phyloP scores from a whole-genome alignment of 2,113 vertebrate species.

The Amphiprion ocellaris region DNA sequence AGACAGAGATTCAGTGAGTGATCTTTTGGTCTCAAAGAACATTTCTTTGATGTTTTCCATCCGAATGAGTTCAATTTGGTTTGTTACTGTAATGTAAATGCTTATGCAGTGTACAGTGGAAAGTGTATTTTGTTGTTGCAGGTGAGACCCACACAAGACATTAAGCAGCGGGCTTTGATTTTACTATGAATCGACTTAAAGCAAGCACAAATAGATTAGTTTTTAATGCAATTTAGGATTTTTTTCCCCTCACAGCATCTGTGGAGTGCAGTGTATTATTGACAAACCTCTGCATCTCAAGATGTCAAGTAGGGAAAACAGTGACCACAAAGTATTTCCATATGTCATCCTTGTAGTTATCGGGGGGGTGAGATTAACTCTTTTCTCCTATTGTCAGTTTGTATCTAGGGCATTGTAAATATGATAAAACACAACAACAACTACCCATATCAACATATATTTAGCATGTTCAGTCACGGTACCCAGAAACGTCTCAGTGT shows the following conservation, averaged over 20 bases:
- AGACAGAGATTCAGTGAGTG: constrained; percentile 24
- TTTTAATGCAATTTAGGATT: neutral
- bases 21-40: constrained; percentile 26
- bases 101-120: constrained; percentile 7
- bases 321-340: constrained; percentile 18
- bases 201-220: neutral
- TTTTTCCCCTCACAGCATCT: neutral
- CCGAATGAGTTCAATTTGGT: constrained; percentile 29
- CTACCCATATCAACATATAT: neutral
- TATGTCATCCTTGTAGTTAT: constrained; percentile 15
- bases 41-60: constrained; percentile 57
- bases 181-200: neutral
- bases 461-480: neutral
- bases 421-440: too few relatives aligned
- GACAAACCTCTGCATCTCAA: constrained; percentile 16
- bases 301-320: constrained; percentile 14
- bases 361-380: neutral
- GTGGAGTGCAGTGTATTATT: neutral
- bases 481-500: too few relatives aligned
- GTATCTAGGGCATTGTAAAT: neutral
- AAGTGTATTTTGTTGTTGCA: constrained; percentile 18
- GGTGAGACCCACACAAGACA: constrained; percentile 3
- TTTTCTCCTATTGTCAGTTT: constrained; percentile 4
- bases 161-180: neutral
- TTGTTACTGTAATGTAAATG: constrained; percentile 21